Base-by-base conservation (phyloP, 2,888 invertebrate genomes). In the Hemistola chrysoprasaria region DNA sequence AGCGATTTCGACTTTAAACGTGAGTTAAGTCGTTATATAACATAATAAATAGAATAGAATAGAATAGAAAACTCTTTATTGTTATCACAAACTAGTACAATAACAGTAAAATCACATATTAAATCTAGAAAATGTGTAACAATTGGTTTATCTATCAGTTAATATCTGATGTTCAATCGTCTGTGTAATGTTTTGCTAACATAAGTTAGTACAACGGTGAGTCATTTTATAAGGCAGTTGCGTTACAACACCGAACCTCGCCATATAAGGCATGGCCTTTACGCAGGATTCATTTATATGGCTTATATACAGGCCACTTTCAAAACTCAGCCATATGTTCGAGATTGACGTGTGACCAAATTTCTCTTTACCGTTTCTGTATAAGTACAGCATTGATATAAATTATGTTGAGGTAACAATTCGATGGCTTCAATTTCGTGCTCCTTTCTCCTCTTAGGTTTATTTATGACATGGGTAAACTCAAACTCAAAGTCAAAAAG, bases 261-360 rank as follows among this genome's bases (percentile, higher is more conserved):
- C 87, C 87, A 70, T 84, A 75, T 85, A 84, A 53, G 86, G 87
- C 55, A 58, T 62, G 84, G 80, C 85, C 86, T 85, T 86, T 83
- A 52, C 55, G 35, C 78, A 71, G 75, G 73, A 78, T 75, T 71
- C 80, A 78, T 83, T 71, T 85, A 83, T 82, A 84, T 71, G 82
- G 78, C 74, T 72, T 80, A 82, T 78, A 81, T 77, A 72, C 76
- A 71, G 70, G 70, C 68, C 67, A 78, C 86, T 87, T 86, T 86
- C 85, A 84, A 79, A 78, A 85, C 70, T 62, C 55, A 53, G 58
- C 87, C 87, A 87, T 84, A 84, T 87, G 87, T 79, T 85, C 72
- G 50, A 74, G 78, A 82, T 82, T 84, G 83, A 78, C 74, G 70
- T 65, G 66, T 75, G 70, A 65, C 72, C 72, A 77, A 83, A 82